phyloP scores from a whole-genome alignment of 1,140 invertebrate genomes.

The Belonocnema kinseyi region DNA sequence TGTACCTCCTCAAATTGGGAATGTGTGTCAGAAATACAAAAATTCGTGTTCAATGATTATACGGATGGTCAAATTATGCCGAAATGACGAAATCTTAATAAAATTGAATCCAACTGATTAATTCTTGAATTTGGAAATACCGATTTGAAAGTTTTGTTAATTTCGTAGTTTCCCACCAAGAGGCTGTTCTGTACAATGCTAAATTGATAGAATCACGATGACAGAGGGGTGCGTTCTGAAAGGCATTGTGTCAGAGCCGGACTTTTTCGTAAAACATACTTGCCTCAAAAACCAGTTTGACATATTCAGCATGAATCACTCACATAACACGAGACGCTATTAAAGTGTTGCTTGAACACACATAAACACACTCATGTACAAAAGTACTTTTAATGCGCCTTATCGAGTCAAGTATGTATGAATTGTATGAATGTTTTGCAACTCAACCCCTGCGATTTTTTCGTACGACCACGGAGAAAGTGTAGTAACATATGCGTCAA shows the following conservation, averaged over 20 bases:
- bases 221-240: slow-evolving; percentile 13
- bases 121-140: too few relatives aligned
- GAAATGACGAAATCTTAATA: too few relatives aligned
- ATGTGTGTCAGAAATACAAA: too few relatives aligned
- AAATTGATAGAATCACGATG: neutral
- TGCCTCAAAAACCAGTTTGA: slow-evolving; percentile 59
- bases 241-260: slow-evolving; percentile 49
- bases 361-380: neutral
- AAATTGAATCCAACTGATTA: too few relatives aligned
- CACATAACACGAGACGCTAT: slow-evolving; percentile 45
- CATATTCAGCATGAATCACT: slow-evolving; percentile 61
- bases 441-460: neutral
- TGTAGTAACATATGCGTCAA: slow-evolving; percentile 30
- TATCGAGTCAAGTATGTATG: slow-evolving; percentile 8
- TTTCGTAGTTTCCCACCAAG: neutral
- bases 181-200: neutral
- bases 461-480: neutral
- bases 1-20: slow-evolving; percentile 36
- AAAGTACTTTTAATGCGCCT: slow-evolving; percentile 17
- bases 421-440: neutral
- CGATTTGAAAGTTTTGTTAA: neutral
- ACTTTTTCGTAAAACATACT: slow-evolving; percentile 31
- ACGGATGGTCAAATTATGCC: too few relatives aligned
- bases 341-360: slow-evolving; percentile 14
- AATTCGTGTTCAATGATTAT: too few relatives aligned